These are phyloP conservation scores for Drosophila arawakana DNA, from an alignment of 1,140 invertebrate species.

Conservation along the genomic window DNA sequence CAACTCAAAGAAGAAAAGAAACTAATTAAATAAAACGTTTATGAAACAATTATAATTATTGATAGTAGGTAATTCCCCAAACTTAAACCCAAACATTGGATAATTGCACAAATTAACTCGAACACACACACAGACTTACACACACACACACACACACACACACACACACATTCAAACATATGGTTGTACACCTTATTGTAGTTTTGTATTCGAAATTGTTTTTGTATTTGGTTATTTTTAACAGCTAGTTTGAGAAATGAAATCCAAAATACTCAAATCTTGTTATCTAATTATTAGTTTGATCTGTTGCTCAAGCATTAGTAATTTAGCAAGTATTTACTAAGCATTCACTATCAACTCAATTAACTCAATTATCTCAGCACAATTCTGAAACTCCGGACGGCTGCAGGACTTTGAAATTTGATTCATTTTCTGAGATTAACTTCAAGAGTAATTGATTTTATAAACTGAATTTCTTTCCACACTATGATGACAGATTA, in stretches of 20 bases:
- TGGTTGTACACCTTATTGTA: slow-evolving; percentile 73
- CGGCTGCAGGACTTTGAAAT: slow-evolving; percentile 9
- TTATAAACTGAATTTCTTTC: not conserved
- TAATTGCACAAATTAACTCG: slow-evolving; percentile 39
- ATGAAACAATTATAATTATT: slow-evolving; percentile 60
- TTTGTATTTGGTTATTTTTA: slow-evolving; percentile 22
- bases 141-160: slow-evolving; percentile 44
- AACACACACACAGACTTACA: slow-evolving; percentile 42
- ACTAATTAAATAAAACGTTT: slow-evolving; percentile 46
- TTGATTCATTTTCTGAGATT: slow-evolving; percentile 8
- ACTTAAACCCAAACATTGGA: slow-evolving; percentile 46
- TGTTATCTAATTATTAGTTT: slow-evolving; percentile 48
- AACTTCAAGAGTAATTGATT: not conserved
- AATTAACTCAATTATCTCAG: slow-evolving; percentile 17
- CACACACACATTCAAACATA: slow-evolving; percentile 54
- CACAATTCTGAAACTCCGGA: slow-evolving; percentile 20
- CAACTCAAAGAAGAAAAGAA: slow-evolving; percentile 41
- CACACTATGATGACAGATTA: slow-evolving; percentile 3
- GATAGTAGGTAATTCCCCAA: slow-evolving; percentile 44
- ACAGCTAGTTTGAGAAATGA: slow-evolving; percentile 20
- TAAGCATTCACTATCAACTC: slow-evolving; percentile 2
- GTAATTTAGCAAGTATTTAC: not conserved
- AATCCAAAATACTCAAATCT: slow-evolving; percentile 4
- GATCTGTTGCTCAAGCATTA: slow-evolving; percentile 49
- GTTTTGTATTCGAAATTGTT: slow-evolving; percentile 54